A percentile compares a stretch with the other conserved stretches of the same genome.
Conservation (phyloP, 2,797 vertebrate species). For the Pipistrellus pygmaeus region DNA sequence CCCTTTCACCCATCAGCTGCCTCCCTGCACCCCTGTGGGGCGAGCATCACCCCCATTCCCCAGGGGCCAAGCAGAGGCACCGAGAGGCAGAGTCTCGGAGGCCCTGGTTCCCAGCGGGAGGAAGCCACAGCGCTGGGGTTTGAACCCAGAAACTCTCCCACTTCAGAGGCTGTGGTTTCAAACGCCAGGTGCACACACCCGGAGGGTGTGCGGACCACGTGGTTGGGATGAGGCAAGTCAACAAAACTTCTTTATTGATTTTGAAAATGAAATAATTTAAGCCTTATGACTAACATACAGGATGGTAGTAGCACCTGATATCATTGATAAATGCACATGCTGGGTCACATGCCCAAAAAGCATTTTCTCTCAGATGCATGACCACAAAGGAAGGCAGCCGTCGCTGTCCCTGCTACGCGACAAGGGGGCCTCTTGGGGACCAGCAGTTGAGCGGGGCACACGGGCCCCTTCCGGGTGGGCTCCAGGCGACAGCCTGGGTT, state of each 20-base stretch:
- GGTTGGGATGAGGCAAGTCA: not conserved
- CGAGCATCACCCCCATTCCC: fast-evolving
- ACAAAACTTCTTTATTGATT: not conserved
- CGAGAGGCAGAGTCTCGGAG: fast-evolving
- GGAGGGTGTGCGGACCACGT: not conserved
- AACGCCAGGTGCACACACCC: not conserved
- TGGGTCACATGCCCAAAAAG: not conserved
- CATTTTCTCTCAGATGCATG: not conserved
- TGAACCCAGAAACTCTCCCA: not conserved
- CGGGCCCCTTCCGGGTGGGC: not conserved
- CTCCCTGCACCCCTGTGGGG: not conserved
- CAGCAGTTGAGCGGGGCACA: fast-evolving
- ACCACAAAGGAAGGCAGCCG: not conserved
- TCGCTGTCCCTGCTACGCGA: not conserved
- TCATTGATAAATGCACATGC: not conserved
- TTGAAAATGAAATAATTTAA: conserved; percentile 67
- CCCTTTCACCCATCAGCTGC: not conserved
- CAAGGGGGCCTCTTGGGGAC: no score
- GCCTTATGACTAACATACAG: conserved; percentile 2
- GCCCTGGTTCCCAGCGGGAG: not conserved
- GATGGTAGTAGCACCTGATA: not conserved
- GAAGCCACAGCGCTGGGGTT: not conserved
- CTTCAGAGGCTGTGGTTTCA: not conserved
- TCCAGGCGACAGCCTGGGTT: not conserved
- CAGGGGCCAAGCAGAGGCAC: not conserved